Evolutionary conservation across 2,888 invertebrate species (phyloP).

Genomic region (Dynastes tityus): DNA sequence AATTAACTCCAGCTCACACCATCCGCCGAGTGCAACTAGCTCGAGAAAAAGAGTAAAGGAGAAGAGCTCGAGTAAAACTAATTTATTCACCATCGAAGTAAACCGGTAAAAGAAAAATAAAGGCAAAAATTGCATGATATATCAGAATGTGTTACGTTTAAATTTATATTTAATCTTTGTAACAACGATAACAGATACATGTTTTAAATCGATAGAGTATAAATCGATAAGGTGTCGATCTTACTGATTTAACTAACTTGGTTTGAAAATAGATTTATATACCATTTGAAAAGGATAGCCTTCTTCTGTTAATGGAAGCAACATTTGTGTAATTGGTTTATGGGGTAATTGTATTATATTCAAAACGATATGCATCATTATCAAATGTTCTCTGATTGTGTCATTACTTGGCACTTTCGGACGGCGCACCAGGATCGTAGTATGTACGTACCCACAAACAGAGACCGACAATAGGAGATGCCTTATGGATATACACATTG

Average conservation of each 20-base stretch:
- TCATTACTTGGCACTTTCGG: too few species aligned
- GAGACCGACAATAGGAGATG: too few species aligned
- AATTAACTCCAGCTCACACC: slow-evolving; percentile 14
- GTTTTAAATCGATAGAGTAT: not conserved
- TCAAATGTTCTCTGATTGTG: too few species aligned
- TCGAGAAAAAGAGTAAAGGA: slow-evolving; percentile 14
- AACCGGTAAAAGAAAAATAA: not conserved
- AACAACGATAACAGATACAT: slow-evolving; percentile 6
- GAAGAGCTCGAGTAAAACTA: slow-evolving; percentile 10
- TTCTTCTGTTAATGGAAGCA: too few species aligned
- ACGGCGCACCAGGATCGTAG: too few species aligned
- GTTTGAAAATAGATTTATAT: too few species aligned
- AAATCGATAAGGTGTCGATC: not conserved
- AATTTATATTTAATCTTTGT: slow-evolving; percentile 1
- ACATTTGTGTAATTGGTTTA: too few species aligned
- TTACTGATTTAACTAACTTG: not conserved
- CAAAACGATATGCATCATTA: too few species aligned
- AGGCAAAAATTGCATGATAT: slow-evolving; percentile 9
- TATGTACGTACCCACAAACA: too few species aligned
- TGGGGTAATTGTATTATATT: too few species aligned
- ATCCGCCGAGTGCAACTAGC: not conserved
- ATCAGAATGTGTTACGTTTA: slow-evolving; percentile 7
- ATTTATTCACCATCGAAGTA: slow-evolving; percentile 15
- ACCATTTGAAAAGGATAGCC: too few species aligned
- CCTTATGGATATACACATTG: too few species aligned